Conservation (phyloP, 23 tunicate species). For the Clavelina lepadiformis region DNA sequence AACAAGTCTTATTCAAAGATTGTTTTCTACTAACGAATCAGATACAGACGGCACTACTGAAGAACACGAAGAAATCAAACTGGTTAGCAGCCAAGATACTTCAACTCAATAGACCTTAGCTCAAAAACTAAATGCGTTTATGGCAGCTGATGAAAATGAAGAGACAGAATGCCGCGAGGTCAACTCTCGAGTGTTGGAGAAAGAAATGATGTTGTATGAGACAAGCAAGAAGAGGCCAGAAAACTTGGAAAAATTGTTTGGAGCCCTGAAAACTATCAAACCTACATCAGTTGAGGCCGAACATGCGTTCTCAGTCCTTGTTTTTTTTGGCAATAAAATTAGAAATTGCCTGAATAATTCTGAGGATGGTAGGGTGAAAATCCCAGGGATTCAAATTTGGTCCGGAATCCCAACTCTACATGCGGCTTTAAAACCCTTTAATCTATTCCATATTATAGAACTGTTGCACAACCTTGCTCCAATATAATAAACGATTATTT, state of each 20-base stretch:
- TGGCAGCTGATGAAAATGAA: constrained; percentile 21
- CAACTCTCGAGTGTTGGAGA: constrained; percentile 23
- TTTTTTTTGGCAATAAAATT: constrained; percentile 10
- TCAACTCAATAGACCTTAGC: constrained; percentile 25
- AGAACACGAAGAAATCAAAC: not conserved
- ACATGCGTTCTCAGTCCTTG: constrained; percentile 16
- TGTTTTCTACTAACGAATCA: constrained; percentile 12
- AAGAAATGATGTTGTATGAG: constrained; percentile 29
- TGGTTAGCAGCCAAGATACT: constrained; percentile 3
- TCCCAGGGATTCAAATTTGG: no score
- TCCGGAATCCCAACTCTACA: no score
- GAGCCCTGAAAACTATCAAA: constrained; percentile 19
- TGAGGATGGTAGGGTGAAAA: constrained; percentile 6
- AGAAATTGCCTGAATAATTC: constrained; percentile 21
- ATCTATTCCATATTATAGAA: no score
- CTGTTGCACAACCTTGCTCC: no score
- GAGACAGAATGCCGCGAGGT: constrained; percentile 9
- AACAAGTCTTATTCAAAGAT: constrained; percentile 11
- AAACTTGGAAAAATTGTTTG: constrained; percentile 21
- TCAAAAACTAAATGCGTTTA: constrained; percentile 13
- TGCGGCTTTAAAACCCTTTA: no score
- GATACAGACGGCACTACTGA: constrained; percentile 6
- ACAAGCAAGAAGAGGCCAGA: constrained; percentile 13
- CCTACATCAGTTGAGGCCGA: constrained; percentile 21
- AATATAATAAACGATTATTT: no score